phyloP scores from a whole-genome alignment of 2,888 invertebrate species.

The Alloplasta piceator region DNA sequence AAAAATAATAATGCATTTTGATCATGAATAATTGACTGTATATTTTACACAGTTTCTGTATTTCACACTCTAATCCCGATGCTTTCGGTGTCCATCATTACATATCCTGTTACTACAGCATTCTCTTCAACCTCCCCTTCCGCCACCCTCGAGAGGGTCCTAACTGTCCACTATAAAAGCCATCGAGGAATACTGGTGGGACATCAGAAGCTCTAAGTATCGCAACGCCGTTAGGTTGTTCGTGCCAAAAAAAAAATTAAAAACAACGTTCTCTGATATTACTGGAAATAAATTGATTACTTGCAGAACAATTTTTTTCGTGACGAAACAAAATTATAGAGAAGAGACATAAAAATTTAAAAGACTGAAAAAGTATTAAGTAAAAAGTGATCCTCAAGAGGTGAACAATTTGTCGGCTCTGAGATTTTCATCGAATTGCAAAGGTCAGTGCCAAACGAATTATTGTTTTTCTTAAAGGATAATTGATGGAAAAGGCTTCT shows the following conservation, averaged over 20 bases:
- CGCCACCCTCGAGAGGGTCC: constrained; percentile 54
- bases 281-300: too few species aligned
- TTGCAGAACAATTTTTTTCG: too few species aligned
- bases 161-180: constrained; percentile 67
- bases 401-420: background rate
- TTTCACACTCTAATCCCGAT: too few species aligned
- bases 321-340: background rate
- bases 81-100: background rate
- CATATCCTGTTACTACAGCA: background rate
- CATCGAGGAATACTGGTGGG: constrained; percentile 61
- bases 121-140: constrained; percentile 13
- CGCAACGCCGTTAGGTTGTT: constrained; percentile 55
- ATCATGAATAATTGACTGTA: too few species aligned
- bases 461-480: background rate
- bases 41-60: too few species aligned
- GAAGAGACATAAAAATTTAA: background rate
- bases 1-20: too few species aligned
- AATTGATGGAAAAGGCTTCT: too few species aligned
- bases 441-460: background rate
- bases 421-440: background rate
- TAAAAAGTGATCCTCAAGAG: background rate
- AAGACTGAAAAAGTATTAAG: background rate
- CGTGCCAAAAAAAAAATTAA: too few species aligned
- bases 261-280: too few species aligned
- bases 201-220: constrained; percentile 68